A percentile compares a stretch with the other conserved stretches of the same genome.
These are phyloP conservation scores for Embiotoca jacksoni DNA, from an alignment of 2,113 vertebrate genomes.

Conservation along the genomic window DNA sequence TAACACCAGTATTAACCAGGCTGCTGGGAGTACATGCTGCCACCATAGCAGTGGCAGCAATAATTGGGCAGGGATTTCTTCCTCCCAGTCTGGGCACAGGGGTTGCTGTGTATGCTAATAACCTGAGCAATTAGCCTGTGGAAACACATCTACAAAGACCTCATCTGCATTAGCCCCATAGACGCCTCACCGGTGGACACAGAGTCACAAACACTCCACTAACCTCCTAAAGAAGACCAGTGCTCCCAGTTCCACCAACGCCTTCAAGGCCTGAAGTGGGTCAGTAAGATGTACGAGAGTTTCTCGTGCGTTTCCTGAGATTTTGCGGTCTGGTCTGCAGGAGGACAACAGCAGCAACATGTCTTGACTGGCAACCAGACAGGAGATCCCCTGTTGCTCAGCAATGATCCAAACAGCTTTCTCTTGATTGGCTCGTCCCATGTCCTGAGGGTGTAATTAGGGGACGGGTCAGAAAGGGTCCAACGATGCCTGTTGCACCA, in stretches of 20 bases:
- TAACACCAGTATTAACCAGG: slow-evolving; percentile 65
- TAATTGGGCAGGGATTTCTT: slow-evolving; percentile 86
- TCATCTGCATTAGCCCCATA: slow-evolving; percentile 70
- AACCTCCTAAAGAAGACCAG: no score
- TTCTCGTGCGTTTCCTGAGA: slow-evolving; percentile 39
- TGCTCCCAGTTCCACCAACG: slow-evolving; percentile 11
- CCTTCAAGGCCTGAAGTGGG: slow-evolving; percentile 40
- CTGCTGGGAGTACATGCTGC: slow-evolving; percentile 69
- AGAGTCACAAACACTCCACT: slow-evolving; percentile 32
- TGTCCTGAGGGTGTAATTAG: slow-evolving; percentile 82
- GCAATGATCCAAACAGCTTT: slow-evolving; percentile 26
- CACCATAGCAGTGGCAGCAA: slow-evolving; percentile 59
- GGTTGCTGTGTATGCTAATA: slow-evolving; percentile 84
- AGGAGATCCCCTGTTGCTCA: slow-evolving; percentile 42
- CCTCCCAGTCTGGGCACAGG: slow-evolving; percentile 68
- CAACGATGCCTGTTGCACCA: slow-evolving; percentile 64
- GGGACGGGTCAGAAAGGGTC: slow-evolving; percentile 67
- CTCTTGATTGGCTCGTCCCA: slow-evolving; percentile 45
- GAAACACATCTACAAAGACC: slow-evolving; percentile 71
- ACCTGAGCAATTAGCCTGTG: slow-evolving; percentile 79
- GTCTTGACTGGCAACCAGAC: slow-evolving; percentile 56
- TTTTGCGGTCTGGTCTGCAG: slow-evolving; percentile 18
- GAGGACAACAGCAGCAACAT: slow-evolving; percentile 42
- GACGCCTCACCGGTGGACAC: slow-evolving; percentile 10
- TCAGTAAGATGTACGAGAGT: slow-evolving; percentile 31